Base-by-base conservation (phyloP, 2,113 vertebrate genomes). In the Melanocharis versteri region DNA sequence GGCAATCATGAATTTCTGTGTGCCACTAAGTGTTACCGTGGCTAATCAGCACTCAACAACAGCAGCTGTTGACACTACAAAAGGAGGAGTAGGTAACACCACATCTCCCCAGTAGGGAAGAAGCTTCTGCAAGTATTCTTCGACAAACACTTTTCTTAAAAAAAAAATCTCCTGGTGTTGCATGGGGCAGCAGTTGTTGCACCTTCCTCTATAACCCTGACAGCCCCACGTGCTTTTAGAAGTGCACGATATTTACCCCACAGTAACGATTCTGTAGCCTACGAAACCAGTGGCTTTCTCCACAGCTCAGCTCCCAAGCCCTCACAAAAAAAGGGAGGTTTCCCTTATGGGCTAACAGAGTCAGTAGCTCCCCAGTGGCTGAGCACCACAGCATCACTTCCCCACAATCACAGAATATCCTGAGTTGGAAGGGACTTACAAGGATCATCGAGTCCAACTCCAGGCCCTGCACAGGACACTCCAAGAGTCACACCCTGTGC, bases 341-440 rank as follows among this genome's bases (percentile, higher is more conserved):
- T 37, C 15, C 13, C 4, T 26, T 3, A 11, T 1, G 3, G 19
- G 18, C 24, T 50, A 9, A 44, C 35, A 44, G 31, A 58, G 9
- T 8, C 57, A 40, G 3, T 0, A 66, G 18, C 39, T 4, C 33
- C 18, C 18, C 0, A 0, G 6, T 8, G 19, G 16, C 0, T 2
- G 2, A 20, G 10, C 44, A 58, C 2, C 30, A 35, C 23, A 22
- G 35, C 23, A 17, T 8, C 70, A 8, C 21, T 11, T 24, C 21
- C n/a, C 9, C n/a, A 40, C 19, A 47, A 6, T 1, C 39, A n/a
- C 51, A 62, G 28, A 26, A 22, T 1, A 2, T 6, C 9, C 39
- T 17, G 6, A 40, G 17, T 2, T 51, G 53, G n/a, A 47, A 75
- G 11, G 7, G n/a, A 9, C 5, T 5, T 10, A 54, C 17, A 75